A percentile compares a stretch with the other conserved stretches of the same genome.
Evolutionary conservation across 2,888 invertebrate species (phyloP).

Genomic region (Anthoptus insignis): DNA sequence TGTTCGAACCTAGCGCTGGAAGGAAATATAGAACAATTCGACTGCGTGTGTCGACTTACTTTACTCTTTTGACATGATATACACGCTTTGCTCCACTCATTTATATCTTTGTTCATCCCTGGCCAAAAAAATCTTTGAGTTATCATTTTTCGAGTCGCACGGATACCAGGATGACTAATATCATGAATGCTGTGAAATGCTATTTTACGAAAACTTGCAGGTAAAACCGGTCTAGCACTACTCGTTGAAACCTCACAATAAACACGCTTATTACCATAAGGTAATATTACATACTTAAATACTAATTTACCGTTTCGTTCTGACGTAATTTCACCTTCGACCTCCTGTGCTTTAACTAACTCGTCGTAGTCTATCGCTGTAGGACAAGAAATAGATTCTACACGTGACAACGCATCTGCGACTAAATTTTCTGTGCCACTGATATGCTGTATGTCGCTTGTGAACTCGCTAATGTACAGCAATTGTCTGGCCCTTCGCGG

Average conservation of each 20-base stretch:
- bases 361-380: no score
- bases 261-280: background rate
- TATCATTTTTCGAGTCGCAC: background rate
- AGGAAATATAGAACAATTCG: no score
- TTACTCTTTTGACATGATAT: background rate
- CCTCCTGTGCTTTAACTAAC: no score
- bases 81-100: background rate
- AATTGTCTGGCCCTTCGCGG: no score
- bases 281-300: background rate
- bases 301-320: no score
- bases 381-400: no score
- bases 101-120: background rate
- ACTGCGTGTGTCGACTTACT: background rate
- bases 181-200: background rate
- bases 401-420: no score
- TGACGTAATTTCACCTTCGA: no score
- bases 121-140: background rate
- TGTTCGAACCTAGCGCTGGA: no score
- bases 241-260: background rate
- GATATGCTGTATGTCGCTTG: no score
- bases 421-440: no score
- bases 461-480: no score
- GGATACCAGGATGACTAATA: conserved; percentile 12
- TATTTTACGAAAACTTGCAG: background rate
- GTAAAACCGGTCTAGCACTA: background rate